phyloP scores from a whole-genome alignment of 2,113 vertebrate species.

The Gambusia affinis region DNA sequence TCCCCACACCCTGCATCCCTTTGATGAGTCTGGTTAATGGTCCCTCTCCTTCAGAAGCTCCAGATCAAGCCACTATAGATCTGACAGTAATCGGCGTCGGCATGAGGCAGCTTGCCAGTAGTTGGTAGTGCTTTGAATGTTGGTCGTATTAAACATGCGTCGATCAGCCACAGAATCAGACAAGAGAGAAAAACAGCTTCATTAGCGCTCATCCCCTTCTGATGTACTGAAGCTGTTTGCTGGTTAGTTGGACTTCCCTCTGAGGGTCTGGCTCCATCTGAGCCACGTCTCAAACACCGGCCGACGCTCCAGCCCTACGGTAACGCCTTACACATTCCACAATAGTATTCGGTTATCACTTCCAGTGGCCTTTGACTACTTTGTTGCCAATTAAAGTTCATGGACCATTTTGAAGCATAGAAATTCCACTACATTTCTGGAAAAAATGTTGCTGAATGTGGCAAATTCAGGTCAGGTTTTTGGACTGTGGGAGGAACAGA shows the following conservation, averaged over 20 bases:
- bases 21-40: conserved; percentile 33
- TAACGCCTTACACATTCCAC: not conserved
- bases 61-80: conserved; percentile 15
- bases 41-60: conserved; percentile 23
- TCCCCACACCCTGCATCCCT: conserved; percentile 16
- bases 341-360: no score
- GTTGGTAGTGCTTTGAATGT: conserved; percentile 23
- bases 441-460: no score
- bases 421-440: no score
- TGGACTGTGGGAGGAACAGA: no score
- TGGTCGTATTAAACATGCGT: conserved; percentile 24
- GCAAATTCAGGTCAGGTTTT: no score
- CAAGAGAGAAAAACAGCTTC: conserved; percentile 1
- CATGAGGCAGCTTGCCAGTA: not conserved
- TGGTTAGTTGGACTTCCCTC: conserved; percentile 18
- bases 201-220: conserved; percentile 29
- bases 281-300: conserved; percentile 27
- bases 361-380: no score
- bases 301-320: not conserved
- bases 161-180: not conserved
- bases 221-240: conserved; percentile 18
- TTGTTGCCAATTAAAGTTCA: no score
- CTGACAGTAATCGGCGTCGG: conserved; percentile 17
- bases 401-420: no score
- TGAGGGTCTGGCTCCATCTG: conserved; percentile 11